These are phyloP conservation scores for Eriosoma lanigerum DNA, from an alignment of 1,140 invertebrate species.

Conservation along the genomic window DNA sequence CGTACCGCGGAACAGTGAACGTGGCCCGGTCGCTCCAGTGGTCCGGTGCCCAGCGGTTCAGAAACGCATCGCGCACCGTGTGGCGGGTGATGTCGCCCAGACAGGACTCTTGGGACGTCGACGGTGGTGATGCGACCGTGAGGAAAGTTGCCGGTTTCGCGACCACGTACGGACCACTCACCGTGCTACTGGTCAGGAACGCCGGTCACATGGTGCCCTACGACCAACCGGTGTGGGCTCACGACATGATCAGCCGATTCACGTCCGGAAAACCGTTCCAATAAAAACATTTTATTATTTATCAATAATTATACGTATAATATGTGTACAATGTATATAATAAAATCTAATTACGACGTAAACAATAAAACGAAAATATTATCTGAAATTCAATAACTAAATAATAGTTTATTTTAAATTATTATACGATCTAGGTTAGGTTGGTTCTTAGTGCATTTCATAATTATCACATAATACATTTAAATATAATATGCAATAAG, in stretches of 20 bases:
- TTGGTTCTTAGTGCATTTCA: too few relatives aligned
- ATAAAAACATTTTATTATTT: too few relatives aligned
- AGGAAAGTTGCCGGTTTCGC: constrained; percentile 53
- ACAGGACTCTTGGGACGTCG: too few relatives aligned
- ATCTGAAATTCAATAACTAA: too few relatives aligned
- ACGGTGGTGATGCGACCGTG: constrained; percentile 17
- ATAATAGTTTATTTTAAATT: too few relatives aligned
- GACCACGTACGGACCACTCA: constrained; percentile 62
- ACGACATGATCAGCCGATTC: constrained; percentile 76
- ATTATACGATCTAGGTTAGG: too few relatives aligned
- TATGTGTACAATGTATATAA: too few relatives aligned
- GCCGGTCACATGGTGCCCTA: constrained; percentile 82
- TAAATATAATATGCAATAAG: too few relatives aligned
- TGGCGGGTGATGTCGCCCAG: constrained; percentile 44
- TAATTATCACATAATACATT: too few relatives aligned
- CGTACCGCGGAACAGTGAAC: constrained; percentile 75
- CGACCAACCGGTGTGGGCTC: constrained; percentile 77
- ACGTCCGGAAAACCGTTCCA: constrained; percentile 63
- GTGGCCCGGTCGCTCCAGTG: constrained; percentile 68
- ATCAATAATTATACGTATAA: too few relatives aligned
- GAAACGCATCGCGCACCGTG: constrained; percentile 62
- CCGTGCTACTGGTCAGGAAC: constrained; percentile 77
- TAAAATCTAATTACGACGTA: too few relatives aligned
- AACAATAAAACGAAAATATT: too few relatives aligned
- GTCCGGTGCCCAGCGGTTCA: constrained; percentile 67